These are phyloP conservation scores for Notarius lentiginosus DNA, from an alignment of 2,113 vertebrate species.

Conservation along the genomic window DNA sequence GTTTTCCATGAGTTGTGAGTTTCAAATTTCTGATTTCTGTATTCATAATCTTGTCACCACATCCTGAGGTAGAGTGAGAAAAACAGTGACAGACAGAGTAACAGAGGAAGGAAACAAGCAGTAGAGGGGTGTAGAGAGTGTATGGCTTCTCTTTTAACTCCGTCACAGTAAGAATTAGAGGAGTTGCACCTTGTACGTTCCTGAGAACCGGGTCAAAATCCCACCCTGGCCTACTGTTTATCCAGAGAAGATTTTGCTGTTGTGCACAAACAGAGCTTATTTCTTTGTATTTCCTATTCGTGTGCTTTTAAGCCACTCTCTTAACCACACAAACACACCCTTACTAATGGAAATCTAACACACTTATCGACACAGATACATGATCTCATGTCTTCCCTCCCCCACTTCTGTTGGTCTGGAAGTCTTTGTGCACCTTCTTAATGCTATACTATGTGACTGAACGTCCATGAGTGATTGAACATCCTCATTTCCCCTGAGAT, in stretches of 20 bases:
- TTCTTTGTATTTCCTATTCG: constrained; percentile 3
- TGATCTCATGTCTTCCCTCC: constrained; percentile 23
- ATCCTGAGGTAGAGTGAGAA: constrained; percentile 48
- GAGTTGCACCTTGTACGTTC: background rate
- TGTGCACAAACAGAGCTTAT: background rate
- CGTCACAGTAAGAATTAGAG: background rate
- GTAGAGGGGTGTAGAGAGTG: constrained; percentile 25
- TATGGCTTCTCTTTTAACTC: constrained; percentile 19
- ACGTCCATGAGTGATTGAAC: no score
- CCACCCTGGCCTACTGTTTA: background rate
- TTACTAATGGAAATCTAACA: constrained; percentile 26
- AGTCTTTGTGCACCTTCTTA: constrained; percentile 4
- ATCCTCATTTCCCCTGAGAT: constrained; percentile 20
- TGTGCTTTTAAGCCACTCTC: background rate
- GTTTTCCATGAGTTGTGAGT: background rate
- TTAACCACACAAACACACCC: constrained; percentile 23
- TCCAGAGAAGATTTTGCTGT: background rate
- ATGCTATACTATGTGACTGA: background rate
- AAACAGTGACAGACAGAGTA: constrained; percentile 11
- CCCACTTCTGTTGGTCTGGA: constrained; percentile 1
- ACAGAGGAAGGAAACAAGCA: constrained; percentile 46
- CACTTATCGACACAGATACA: constrained; percentile 32
- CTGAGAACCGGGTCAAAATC: no score
- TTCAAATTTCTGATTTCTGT: constrained; percentile 9
- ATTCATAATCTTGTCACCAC: constrained; percentile 46